Evolutionary conservation across 2,888 invertebrate genomes (phyloP).

Genomic region (Conomelus anceps): DNA sequence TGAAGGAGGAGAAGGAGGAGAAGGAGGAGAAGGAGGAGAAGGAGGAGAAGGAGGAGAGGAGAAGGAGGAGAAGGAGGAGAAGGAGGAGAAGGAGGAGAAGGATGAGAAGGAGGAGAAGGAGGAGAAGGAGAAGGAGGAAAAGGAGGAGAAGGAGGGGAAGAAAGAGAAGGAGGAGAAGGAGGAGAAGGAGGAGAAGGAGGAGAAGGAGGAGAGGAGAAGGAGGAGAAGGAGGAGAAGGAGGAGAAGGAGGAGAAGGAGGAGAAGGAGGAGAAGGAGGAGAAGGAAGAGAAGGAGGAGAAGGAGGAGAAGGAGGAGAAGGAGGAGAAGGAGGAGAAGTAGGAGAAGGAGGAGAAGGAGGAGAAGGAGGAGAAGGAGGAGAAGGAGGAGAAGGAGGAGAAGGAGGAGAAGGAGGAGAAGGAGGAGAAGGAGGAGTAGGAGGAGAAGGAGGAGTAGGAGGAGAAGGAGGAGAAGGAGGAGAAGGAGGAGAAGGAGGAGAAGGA

Average conservation of each 20-base stretch:
- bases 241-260: constrained; percentile 18
- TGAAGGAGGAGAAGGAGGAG: constrained; percentile 20
- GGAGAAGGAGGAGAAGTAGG: background rate
- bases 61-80: constrained; percentile 15
- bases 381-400: constrained; percentile 2
- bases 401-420: constrained; percentile 1
- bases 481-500: background rate
- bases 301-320: background rate
- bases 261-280: constrained; percentile 1
- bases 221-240: constrained; percentile 34
- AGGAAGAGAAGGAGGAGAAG: background rate
- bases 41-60: constrained; percentile 23
- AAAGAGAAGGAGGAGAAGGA: constrained; percentile 9
- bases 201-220: constrained; percentile 17
- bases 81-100: constrained; percentile 32
- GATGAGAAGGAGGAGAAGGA: constrained; percentile 18
- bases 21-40: constrained; percentile 34
- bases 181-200: constrained; percentile 28
- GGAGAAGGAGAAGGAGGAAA: background rate
- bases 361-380: background rate
- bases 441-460: background rate
- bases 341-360: background rate
- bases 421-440: constrained; percentile 5
- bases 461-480: background rate
- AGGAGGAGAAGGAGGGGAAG: background rate